Conservation (phyloP, 2,888 invertebrate species). For the Lutraria lutraria region DNA sequence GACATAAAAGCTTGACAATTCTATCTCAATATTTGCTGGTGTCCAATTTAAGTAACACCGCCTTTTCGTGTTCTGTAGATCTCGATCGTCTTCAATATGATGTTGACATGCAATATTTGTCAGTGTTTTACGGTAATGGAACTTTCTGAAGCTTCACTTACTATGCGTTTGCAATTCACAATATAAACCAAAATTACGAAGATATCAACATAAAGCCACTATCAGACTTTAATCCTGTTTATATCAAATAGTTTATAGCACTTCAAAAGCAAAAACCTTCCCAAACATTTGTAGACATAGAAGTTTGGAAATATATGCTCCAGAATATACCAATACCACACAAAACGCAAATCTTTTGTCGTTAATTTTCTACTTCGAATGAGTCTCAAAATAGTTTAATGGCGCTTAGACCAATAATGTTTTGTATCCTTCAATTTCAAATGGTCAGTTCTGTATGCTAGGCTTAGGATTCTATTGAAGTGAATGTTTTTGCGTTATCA, state of each 20-base stretch:
- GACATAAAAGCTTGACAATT: not conserved
- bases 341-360: too few relatives aligned
- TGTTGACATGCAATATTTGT: not conserved
- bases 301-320: too few relatives aligned
- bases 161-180: not conserved
- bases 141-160: not conserved
- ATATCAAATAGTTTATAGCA: not conserved
- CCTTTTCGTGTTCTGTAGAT: conserved; percentile 1
- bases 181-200: not conserved
- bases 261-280: too few relatives aligned
- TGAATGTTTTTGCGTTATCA: too few relatives aligned
- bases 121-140: not conserved
- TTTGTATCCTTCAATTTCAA: too few relatives aligned
- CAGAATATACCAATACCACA: too few relatives aligned
- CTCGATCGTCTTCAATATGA: not conserved
- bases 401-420: too few relatives aligned
- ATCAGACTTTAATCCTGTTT: not conserved
- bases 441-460: too few relatives aligned
- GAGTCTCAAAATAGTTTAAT: too few relatives aligned
- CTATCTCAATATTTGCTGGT: not conserved
- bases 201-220: not conserved
- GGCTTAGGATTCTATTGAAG: too few relatives aligned
- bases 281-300: too few relatives aligned
- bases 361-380: too few relatives aligned
- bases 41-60: not conserved